These are phyloP conservation scores for Drosophila siamana DNA, from an alignment of 2,888 invertebrate genomes.

Conservation along the genomic window DNA sequence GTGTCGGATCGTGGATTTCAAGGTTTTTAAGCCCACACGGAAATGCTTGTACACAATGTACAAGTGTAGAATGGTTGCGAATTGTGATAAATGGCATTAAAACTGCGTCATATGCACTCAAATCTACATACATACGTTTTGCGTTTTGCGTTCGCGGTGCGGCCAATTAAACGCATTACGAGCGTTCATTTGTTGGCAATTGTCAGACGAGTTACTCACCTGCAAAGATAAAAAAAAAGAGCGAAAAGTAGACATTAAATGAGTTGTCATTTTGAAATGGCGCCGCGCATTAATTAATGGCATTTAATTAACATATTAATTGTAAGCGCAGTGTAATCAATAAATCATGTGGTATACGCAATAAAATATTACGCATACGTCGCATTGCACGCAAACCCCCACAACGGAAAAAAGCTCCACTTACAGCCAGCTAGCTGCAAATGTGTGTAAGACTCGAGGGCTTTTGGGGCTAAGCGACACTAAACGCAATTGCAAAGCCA, in stretches of 20 bases:
- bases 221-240: constrained; percentile 60
- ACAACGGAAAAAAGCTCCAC: no score
- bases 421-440: no score
- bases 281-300: constrained; percentile 41
- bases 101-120: constrained; percentile 46
- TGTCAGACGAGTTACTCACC: constrained; percentile 71
- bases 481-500: no score
- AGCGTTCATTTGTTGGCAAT: constrained; percentile 5
- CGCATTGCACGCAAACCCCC: constrained; percentile 24
- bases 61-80: constrained; percentile 38
- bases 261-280: constrained; percentile 38
- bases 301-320: constrained; percentile 37
- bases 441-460: not conserved
- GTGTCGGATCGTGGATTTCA: constrained; percentile 45
- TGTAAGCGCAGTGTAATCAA: not conserved
- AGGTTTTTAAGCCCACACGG: constrained; percentile 69
- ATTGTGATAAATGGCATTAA: constrained; percentile 46
- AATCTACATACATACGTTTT: constrained; percentile 34
- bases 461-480: no score
- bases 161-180: constrained; percentile 56
- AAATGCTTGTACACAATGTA: constrained; percentile 46
- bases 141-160: not conserved
- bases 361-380: constrained; percentile 61
- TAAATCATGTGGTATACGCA: constrained; percentile 16
- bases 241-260: constrained; percentile 30